A percentile compares a stretch with the other conserved stretches of the same genome.
Conservation (phyloP, 2,113 vertebrate species). For the Hippocampus zosterae region DNA sequence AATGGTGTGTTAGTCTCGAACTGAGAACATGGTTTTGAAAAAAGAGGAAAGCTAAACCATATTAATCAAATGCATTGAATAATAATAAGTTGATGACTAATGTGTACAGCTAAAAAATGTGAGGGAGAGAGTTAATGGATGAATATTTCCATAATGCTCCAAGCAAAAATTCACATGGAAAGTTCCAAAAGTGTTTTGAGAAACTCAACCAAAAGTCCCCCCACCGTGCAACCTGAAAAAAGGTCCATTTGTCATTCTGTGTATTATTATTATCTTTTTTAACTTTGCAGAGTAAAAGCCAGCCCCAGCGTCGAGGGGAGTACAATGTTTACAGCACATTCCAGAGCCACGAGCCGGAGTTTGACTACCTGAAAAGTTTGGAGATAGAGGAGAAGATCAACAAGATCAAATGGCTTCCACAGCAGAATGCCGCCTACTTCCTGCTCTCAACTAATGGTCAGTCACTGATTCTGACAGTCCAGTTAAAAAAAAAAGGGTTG, state of each 20-base stretch:
- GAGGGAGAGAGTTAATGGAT: too few species aligned
- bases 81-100: neutral
- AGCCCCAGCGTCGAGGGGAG: constrained; percentile 89
- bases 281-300: constrained; percentile 84
- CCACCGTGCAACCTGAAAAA: neutral
- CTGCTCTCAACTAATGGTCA: constrained; percentile 93
- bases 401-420: constrained; percentile 96
- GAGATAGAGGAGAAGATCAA: constrained; percentile 99
- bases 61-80: neutral
- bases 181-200: too few species aligned
- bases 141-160: too few species aligned
- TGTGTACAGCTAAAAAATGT: neutral
- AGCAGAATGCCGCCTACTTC: constrained; percentile 96
- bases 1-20: too few species aligned
- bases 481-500: neutral
- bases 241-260: neutral
- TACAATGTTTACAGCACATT: constrained; percentile 99
- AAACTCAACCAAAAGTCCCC: too few species aligned
- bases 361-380: constrained; percentile 97
- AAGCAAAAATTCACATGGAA: too few species aligned
- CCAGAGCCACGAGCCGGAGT: constrained; percentile 97
- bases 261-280: neutral
- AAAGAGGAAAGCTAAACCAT: too few species aligned
- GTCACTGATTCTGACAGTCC: constrained; percentile 11
- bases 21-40: too few species aligned